Base-by-base conservation (phyloP, 2,113 vertebrate species). In the Tricholaema leucomelas region DNA sequence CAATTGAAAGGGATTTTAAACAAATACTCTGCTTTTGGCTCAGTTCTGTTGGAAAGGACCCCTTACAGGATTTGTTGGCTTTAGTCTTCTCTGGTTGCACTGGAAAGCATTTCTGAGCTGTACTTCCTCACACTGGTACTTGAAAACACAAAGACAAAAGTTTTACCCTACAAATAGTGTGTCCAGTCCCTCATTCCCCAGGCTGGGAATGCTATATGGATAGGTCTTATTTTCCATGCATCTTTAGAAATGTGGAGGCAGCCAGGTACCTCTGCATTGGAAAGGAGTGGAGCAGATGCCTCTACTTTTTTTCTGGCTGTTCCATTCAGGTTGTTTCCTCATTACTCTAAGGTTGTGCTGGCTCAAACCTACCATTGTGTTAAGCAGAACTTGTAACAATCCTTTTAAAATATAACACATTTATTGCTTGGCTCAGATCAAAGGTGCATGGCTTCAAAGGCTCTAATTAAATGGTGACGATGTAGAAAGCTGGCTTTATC, bases 351-450 rank as follows among this genome's bases (percentile, higher is more conserved):
- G 66, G 31, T 54, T 46, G n/a, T 40, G 25, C 87, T 6, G 13
- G 75, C 75, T 95, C 60, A 87, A 75, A 85, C 31, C 66, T 77
- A 9, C 52, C 69, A 31, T 28, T 91, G 61, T 93, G 63, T 86
- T 84, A 72, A 94, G 56, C 61, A 73, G 73, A 71, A 95, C 42
- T 1, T 78, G 33, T 54, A 93, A 83, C 90, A 87, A 74, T 71
- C 90, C 65, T 58, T 85, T 95, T 89, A 94, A 88, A 92, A 79
- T 48, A 48, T 21, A 67, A 81, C 61, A 42, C 19, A 15, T 92
- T 96, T 96, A 96, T 96, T 23, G 6, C 92, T 84, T 81, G 38
- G n/a, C 77, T 86, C 56, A 20, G 94, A 91, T 95, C 96, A 96
- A 96, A 97, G 94, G 78, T 81, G 69, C 1, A 0, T 77, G 36